Evolutionary conservation across 2,888 invertebrate species (phyloP).

Genomic region (Cenopis cana): DNA sequence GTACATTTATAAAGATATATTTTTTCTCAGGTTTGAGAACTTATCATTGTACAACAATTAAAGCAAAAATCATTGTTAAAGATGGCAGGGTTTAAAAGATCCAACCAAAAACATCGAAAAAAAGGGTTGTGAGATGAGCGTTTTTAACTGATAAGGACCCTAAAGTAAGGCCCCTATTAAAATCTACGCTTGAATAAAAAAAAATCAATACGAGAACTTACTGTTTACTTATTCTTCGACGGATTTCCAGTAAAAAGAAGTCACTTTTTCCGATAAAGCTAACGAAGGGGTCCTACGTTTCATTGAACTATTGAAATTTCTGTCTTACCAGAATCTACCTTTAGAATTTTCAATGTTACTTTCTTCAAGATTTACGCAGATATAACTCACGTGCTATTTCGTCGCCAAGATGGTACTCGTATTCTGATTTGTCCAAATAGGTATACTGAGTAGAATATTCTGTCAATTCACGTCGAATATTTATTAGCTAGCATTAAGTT

Average conservation of each 20-base stretch:
- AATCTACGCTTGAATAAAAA: neutral
- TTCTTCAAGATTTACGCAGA: neutral
- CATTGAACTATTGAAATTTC: neutral
- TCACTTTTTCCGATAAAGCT: constrained; percentile 1
- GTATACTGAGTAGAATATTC: neutral
- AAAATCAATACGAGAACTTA: neutral
- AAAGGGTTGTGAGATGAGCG: no score
- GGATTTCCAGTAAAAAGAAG: neutral
- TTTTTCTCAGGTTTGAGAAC: no score
- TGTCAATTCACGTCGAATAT: no score
- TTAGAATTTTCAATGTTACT: neutral
- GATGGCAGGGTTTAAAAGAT: no score
- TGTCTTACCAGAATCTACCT: neutral
- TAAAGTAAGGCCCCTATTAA: neutral
- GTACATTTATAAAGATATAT: no score
- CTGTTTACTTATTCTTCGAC: neutral
- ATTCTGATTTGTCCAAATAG: constrained; percentile 1
- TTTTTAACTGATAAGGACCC: no score
- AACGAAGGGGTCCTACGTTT: neutral
- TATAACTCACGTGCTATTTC: neutral
- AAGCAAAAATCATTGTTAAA: no score
- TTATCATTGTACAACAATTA: no score
- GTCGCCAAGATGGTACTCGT: neutral
- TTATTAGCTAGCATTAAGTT: no score
- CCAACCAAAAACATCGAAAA: no score